Evolutionary conservation across 2,888 invertebrate genomes (phyloP), one percentile per base, ranked within the genome.

Genomic region (Quadriops clusia): DNA sequence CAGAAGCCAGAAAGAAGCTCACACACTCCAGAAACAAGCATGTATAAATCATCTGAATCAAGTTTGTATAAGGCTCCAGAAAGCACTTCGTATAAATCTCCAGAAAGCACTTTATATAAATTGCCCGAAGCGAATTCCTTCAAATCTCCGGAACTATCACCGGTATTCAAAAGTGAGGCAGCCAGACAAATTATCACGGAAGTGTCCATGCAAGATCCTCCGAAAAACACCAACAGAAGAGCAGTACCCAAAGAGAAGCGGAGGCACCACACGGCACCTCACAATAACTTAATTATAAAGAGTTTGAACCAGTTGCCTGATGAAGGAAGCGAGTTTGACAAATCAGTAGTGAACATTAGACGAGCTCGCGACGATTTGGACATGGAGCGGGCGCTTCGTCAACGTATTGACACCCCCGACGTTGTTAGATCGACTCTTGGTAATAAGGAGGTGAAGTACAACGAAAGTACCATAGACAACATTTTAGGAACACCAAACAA

Each of bases 401-500:
- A 77, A 8, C 63, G 77, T 42, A 71, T 75, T 9, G 82, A 81
- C 43, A 78, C 86, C 1, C 89, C 87, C 0, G 89, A 89, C 58
- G 85, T 89, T 22, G 87, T 89, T 3, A 71, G 86, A 22, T 87
- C 87, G 0, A 86, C 89, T 1, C 55, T 86, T 37, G 69, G 68
- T 42, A 69, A 61, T 40, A 67, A 67, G 44, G 76, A 77, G 49
- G 61, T 72, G 31, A 73, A 76, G 40, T 75, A 77, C 49, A 82
- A 80, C 32, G 78, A 81, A 50, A 76, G 73, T 44, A 85, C 89
- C 25, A 90, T 91, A 42, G 91, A 91, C 56, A 80, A 77, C 54
- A 65, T 91, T 48, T 64, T 91, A 17, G 81, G 83, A 26, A 81
- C 86, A 9, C 91, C 91, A 8, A 82, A 82, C 58, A 90, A 90